Conservation (phyloP, 2,797 vertebrate species). For the Danio albolineatus region DNA sequence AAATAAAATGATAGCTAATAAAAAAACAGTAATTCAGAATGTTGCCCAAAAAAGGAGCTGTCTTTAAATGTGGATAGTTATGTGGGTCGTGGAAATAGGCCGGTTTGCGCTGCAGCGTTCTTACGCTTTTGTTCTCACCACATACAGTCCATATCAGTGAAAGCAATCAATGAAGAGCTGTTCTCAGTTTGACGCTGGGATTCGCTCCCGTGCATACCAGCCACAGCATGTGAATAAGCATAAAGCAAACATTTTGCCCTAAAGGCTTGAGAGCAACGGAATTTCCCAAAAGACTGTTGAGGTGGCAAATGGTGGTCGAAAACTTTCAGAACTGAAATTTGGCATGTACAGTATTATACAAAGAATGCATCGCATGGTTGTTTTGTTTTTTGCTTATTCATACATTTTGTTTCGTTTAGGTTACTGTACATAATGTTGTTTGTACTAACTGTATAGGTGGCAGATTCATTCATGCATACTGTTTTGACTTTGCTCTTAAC, state of each 20-base stretch:
- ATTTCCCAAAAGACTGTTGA: constrained; percentile 12
- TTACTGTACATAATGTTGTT: background rate
- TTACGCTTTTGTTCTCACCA: background rate
- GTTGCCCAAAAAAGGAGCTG: constrained; percentile 20
- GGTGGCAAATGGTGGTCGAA: constrained; percentile 1
- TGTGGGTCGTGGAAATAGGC: constrained; percentile 54
- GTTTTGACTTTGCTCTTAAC: background rate
- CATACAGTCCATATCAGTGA: constrained; percentile 28
- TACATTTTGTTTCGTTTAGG: background rate
- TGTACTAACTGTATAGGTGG: too few relatives aligned
- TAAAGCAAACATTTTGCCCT: background rate
- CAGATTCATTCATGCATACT: background rate
- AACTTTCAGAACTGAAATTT: background rate
- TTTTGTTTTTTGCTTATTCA: constrained; percentile 7
- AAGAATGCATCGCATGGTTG: background rate
- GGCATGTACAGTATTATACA: background rate
- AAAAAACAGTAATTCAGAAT: background rate
- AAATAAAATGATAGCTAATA: too few relatives aligned
- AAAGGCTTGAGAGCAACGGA: background rate
- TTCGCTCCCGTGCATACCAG: background rate
- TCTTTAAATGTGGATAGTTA: background rate
- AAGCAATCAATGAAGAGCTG: constrained; percentile 44
- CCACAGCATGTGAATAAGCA: background rate
- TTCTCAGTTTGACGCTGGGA: constrained; percentile 34
- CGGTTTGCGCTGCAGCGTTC: background rate